Conservation (phyloP, 2,797 vertebrate species). For the Protosalanx chinensis region DNA sequence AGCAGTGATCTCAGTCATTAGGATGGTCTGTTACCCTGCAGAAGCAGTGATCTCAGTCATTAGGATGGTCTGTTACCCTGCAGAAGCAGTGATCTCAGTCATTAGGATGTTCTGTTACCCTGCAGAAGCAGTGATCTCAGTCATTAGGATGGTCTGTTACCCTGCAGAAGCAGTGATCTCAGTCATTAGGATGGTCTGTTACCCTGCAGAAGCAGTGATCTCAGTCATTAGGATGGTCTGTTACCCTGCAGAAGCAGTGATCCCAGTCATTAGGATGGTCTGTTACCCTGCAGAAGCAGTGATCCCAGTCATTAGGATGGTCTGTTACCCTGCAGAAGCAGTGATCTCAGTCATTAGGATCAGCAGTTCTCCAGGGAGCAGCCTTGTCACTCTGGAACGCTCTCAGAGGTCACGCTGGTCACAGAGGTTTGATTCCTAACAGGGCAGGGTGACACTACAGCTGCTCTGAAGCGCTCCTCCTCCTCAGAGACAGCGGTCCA, state of each 20-base stretch:
- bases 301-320: no score
- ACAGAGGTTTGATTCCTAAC: background rate
- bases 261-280: no score
- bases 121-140: background rate
- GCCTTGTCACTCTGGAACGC: background rate
- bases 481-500: slow-evolving; percentile 3
- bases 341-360: background rate
- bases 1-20: background rate
- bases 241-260: no score
- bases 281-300: no score
- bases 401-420: background rate
- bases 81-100: background rate
- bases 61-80: background rate
- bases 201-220: no score
- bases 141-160: background rate
- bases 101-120: background rate
- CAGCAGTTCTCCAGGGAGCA: background rate
- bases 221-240: no score
- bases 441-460: background rate
- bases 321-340: background rate
- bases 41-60: background rate
- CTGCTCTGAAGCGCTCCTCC: background rate
- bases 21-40: background rate
- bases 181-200: background rate
- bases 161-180: background rate